Base-by-base conservation (phyloP, 1,140 invertebrate genomes). In the Vollenhovia emeryi region DNA sequence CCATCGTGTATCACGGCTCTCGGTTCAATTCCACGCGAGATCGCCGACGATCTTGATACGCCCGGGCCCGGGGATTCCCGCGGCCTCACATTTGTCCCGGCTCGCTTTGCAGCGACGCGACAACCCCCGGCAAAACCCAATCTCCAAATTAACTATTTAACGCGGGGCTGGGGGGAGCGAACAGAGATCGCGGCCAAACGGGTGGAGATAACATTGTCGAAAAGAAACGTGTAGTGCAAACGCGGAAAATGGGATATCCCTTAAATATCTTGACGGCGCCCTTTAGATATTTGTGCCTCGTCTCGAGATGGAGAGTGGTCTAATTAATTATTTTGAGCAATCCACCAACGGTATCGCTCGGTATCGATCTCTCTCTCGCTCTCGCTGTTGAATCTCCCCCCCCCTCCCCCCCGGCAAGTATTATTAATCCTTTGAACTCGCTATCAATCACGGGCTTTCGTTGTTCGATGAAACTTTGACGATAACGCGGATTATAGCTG, bases 1-100 rank as follows among this genome's bases (percentile, higher is more conserved):
- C n/a, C 64, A 71, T 80, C 78, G 30, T 45, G 50, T 68, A 71
- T 82, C 50, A 40, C 36, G 21, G 48, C 6, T 36, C 33, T 5
- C 6, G 6, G 33, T 82, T 57, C 36, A 43, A 73, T 82, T 45
- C 66, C 66, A 50, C 24, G 52, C 50, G 66, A 57, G 73, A 82
- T 82, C 73, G 78, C 78, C 18, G 36, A 33, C 78, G 50, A 82
- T 82, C 78, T 82, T 82, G 78, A 82, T 82, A 73, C 40, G 33
- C 45, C n/a, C 48, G 30, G 11, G 7, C 36, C n/a, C n/a, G n/a
- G 15, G 45, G 11, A 57, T 57, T 80, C 36, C 48, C 30, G 36
- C n/a, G n/a, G n/a, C 64, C 40, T 55, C 36, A 11, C 64, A 21
- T 80, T 80, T 69, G 36, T 40, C 13, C 30, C 9, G 15, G 6